phyloP scores from a whole-genome alignment of 1,140 invertebrate genomes.

The Zaprionus camerounensis region DNA sequence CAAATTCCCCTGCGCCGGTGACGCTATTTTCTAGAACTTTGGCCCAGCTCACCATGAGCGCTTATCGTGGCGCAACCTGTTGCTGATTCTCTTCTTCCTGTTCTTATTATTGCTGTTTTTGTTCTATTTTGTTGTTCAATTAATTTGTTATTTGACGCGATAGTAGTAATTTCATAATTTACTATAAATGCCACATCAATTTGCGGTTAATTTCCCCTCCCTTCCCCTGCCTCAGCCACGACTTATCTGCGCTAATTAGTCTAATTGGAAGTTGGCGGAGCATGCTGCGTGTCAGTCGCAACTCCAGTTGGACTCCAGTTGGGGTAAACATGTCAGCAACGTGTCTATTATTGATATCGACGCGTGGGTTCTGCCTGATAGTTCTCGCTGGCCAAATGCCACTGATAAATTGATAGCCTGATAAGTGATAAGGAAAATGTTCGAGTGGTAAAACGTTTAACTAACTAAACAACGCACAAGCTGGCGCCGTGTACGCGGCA shows the following conservation, averaged over 20 bases:
- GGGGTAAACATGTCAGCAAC: slow-evolving; percentile 9
- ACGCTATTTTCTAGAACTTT: slow-evolving; percentile 39
- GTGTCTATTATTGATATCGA: slow-evolving; percentile 18
- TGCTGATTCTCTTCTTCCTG: not conserved
- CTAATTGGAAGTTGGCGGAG: not conserved
- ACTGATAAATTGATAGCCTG: not conserved
- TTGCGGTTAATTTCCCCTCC: not conserved
- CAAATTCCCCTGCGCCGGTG: slow-evolving; percentile 9
- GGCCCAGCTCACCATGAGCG: slow-evolving; percentile 28
- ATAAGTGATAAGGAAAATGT: not conserved
- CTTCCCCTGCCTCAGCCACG: no score
- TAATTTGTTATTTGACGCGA: slow-evolving; percentile 23
- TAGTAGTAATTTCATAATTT: slow-evolving; percentile 19
- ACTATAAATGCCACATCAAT: not conserved
- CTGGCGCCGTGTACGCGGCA: not conserved
- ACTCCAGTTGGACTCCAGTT: not conserved
- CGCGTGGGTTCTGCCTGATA: slow-evolving; percentile 31
- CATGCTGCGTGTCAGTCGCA: no score
- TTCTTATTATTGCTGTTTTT: not conserved
- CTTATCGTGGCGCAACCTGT: slow-evolving; percentile 30
- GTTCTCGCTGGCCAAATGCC: slow-evolving; percentile 1
- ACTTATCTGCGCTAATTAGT: slow-evolving; percentile 4
- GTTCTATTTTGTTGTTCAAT: slow-evolving; percentile 19
- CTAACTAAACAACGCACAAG: not conserved
- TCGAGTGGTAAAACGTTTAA: not conserved